Evolutionary conservation across 2,113 vertebrate species (phyloP).

Genomic region (Sceloporus undulatus): DNA sequence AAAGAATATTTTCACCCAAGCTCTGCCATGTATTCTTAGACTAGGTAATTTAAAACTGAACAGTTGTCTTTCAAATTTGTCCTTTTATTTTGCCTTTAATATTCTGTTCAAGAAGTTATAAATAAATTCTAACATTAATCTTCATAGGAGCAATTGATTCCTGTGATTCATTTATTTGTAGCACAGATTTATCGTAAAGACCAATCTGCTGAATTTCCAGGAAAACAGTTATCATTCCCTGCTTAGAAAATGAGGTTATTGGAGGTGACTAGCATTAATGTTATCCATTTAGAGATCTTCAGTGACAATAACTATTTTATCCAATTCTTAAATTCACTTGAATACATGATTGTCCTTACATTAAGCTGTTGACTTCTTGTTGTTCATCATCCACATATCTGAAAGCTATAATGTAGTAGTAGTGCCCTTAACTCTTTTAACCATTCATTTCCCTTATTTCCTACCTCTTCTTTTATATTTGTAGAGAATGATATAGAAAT

Average conservation of each 20-base stretch:
- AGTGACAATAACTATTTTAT: not conserved
- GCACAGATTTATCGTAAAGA: conserved; percentile 11
- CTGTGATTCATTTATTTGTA: conserved; percentile 15
- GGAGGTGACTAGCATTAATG: not conserved
- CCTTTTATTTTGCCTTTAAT: conserved; percentile 21
- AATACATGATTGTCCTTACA: not conserved
- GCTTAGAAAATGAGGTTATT: conserved; percentile 15
- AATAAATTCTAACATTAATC: conserved; percentile 27
- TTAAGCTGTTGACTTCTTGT: not conserved
- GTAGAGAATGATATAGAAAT: not conserved
- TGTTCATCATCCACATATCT: not conserved
- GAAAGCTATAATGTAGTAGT: not conserved
- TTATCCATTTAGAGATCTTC: not conserved
- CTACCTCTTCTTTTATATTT: conserved; percentile 23
- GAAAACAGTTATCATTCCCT: not conserved
- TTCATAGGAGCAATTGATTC: conserved; percentile 23
- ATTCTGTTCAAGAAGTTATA: conserved; percentile 29
- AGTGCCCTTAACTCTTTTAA: not conserved
- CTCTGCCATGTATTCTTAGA: too few relatives aligned
- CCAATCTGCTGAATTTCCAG: conserved; percentile 21
- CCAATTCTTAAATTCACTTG: not conserved
- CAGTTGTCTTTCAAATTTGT: not conserved
- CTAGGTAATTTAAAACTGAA: too few relatives aligned
- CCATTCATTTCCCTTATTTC: conserved; percentile 15
- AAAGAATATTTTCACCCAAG: too few relatives aligned